Base-by-base conservation (phyloP, 2,888 invertebrate species). In the Drosophila melanosoma region DNA sequence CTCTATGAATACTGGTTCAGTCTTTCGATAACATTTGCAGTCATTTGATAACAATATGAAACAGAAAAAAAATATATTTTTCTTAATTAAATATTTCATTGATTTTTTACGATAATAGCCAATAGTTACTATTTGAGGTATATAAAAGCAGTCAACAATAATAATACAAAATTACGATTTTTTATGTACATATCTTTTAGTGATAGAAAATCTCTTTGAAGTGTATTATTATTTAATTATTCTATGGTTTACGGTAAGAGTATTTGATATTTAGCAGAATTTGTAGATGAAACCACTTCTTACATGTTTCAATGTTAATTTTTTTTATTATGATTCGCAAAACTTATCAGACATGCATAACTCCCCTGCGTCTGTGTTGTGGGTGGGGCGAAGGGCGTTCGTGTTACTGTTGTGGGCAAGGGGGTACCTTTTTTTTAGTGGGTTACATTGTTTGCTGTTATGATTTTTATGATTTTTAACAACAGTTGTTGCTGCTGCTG, bases 291-390 rank as follows among this genome's bases (percentile, higher is more conserved):
- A 45, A 20, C 23, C 58, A 17, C 12, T 4, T n/a, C 17, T 35
- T 49, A 10, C 35, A n/a, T 60, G 15, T 51, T 51, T 29, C 15
- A 45, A 15, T 45, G 23, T 45, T 23, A 45, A 45, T 11, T 15
- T 15, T 26, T 26, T 23, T 38, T 38, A 29, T 67, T 66, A 36
- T 56, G 73, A 72, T 58, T 52, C 58, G 52, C 48, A 51, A 54
- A 81, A 58, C 81, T 87, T 82, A 87, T 87, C 87, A 89, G 87
- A 87, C 89, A 87, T 87, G 87, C 87, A 87, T 49, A 81, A 69
- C 74, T 78, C 83, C 75, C 82, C 40, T 12, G 65, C 52, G 54
- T 35, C 12, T 53, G 32, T 23, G 40, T 29, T 45, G 36, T 8
- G 29, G 20, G 11, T 38, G 59, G 10, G 15, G 3, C 17, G 3